Conservation (phyloP, 1,140 invertebrate species). For the Bombus consobrinus region DNA sequence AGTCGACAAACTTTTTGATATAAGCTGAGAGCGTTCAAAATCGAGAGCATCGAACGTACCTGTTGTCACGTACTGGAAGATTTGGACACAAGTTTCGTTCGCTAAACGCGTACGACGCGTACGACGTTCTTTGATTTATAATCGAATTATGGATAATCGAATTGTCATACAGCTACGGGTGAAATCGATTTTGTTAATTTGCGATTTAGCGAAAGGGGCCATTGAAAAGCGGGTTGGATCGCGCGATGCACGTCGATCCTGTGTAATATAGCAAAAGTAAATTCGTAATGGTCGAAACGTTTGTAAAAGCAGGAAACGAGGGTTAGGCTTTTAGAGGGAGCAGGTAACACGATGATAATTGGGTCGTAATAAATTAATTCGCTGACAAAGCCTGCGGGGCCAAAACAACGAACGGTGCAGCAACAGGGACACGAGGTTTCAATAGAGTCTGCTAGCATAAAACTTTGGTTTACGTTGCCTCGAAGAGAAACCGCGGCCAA, state of each 20-base stretch:
- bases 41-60: too few relatives aligned
- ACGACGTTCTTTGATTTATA: too few relatives aligned
- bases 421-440: conserved; percentile 61
- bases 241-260: accelerated
- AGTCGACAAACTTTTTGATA: not conserved
- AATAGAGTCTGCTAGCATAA: conserved; percentile 66
- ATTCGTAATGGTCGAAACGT: not conserved
- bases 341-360: conserved; percentile 75
- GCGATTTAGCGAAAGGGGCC: too few relatives aligned
- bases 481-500: not conserved
- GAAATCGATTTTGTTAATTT: too few relatives aligned
- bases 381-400: conserved; percentile 72
- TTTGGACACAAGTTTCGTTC: too few relatives aligned
- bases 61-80: too few relatives aligned
- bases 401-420: conserved; percentile 70
- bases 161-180: too few relatives aligned
- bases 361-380: conserved; percentile 82
- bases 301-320: conserved; percentile 16
- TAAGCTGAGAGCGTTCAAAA: too few relatives aligned
- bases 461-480: conserved; percentile 18
- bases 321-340: not conserved
- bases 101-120: too few relatives aligned
- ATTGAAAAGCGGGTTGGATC: too few relatives aligned
- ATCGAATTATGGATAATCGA: too few relatives aligned
- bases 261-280: not conserved